Evolutionary conservation across 2,797 vertebrate species (phyloP), one percentile per base, ranked within the genome.

Genomic region (Notolabrus celidotus): DNA sequence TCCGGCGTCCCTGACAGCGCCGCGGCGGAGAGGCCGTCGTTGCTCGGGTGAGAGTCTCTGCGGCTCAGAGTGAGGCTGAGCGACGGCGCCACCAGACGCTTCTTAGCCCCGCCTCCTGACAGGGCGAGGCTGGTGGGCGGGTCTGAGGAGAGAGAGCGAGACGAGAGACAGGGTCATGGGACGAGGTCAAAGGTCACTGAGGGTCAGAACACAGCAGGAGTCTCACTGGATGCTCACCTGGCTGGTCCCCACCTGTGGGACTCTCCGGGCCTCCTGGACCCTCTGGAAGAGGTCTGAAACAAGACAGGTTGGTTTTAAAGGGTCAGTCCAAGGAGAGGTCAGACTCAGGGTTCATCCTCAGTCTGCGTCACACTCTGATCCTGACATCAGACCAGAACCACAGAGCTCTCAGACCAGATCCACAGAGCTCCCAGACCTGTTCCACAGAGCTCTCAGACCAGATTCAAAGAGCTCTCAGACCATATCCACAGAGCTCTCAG

Each of bases 71-170:
- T 89, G 34, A 95, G 81, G 49, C 68, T 93, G 64, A 96, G 83
- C 1, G 91, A 50, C 0, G 94, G 95, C 0, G 93, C 95, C 0
- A 77, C 71, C 17, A 97, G 93, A 0, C 94, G 93, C 71, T 93
- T 95, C 61, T 93, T 94, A 74, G 90, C 89, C 1, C 69, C 83
- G 0, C 85, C 86, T 20, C 93, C 94, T 12, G 92, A 92, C 1
- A 95, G 81, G n/a, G 92, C 83, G 20, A 95, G 81, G 27, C 89
- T 94, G 71, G 76, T 93, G 59, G 93, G 87, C 0, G 90, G 87
- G 0, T 74, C 94, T 94, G 45, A 34, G 12, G 33, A 7, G 0
- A 4, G 11, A n/a, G 2, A 19, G 7, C 38, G 16, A 7, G 25
- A 10, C 17, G 8, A 23, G 12, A 34, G 50, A 33, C 59, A 50